Evolutionary conservation across 2,113 vertebrate species (phyloP).

Genomic region (Syngnathus scovelli): DNA sequence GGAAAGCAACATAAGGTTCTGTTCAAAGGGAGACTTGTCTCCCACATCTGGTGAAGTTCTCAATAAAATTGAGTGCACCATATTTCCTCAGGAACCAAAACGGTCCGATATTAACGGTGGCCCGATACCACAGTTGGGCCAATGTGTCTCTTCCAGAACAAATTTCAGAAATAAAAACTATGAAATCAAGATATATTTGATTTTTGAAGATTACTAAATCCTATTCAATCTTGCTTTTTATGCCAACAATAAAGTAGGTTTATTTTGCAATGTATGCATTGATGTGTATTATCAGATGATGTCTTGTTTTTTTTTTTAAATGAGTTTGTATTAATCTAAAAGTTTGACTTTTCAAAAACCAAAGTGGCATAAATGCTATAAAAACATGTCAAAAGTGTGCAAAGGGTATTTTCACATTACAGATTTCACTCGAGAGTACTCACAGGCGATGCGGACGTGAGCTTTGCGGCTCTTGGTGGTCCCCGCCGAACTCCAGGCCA

Average conservation of each 20-base stretch:
- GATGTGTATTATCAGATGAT: too few relatives aligned
- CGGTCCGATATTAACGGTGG: not conserved
- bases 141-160: not conserved
- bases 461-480: constrained; percentile 97
- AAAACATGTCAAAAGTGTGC: not conserved
- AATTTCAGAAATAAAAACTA: too few relatives aligned
- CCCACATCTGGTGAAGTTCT: not conserved
- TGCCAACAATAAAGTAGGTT: too few relatives aligned
- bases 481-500: constrained; percentile 96
- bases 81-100: constrained; percentile 3
- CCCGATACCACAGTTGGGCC: not conserved
- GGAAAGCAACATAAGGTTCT: constrained; percentile 16
- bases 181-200: too few relatives aligned
- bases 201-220: too few relatives aligned
- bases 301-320: too few relatives aligned
- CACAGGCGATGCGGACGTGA: constrained; percentile 95
- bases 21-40: constrained; percentile 44
- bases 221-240: too few relatives aligned
- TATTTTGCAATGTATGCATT: too few relatives aligned
- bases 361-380: too few relatives aligned
- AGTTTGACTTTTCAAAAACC: too few relatives aligned
- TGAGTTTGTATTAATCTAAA: too few relatives aligned
- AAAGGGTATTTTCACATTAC: not conserved
- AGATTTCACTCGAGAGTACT: constrained; percentile 59
- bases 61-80: constrained; percentile 33